A percentile compares a stretch with the other conserved stretches of the same genome.
Evolutionary conservation across 2,113 vertebrate genomes (phyloP).

Genomic region (Anhinga anhinga): DNA sequence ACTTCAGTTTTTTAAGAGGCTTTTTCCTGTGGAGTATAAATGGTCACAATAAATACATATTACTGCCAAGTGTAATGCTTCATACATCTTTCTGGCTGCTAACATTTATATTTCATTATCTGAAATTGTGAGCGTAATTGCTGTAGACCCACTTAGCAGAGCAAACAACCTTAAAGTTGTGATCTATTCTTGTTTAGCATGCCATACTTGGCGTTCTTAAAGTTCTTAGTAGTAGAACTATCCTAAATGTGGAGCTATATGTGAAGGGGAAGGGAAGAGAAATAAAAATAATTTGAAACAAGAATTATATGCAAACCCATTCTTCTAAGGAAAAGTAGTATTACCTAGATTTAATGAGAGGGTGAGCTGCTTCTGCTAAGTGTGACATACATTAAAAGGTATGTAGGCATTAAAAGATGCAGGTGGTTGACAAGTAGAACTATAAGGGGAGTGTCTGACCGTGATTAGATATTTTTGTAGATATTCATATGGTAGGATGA

Average conservation of each 20-base stretch:
- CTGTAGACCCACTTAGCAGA: neutral
- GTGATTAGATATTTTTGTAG: neutral
- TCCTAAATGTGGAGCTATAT: neutral
- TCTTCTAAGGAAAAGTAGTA: neutral
- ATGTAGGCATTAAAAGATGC: neutral
- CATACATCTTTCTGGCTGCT: neutral
- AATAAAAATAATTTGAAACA: neutral
- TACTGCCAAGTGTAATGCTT: neutral
- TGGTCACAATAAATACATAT: neutral
- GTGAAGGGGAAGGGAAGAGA: neutral
- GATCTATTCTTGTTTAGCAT: neutral
- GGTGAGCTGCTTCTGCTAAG: neutral
- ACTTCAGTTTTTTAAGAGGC: neutral
- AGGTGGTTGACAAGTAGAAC: neutral
- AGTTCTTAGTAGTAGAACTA: neutral
- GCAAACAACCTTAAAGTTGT: neutral
- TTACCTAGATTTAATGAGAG: neutral
- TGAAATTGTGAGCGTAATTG: neutral
- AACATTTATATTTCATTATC: neutral
- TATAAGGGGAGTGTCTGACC: neutral
- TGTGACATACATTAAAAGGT: neutral
- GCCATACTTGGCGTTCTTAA: neutral
- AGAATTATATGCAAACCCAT: neutral
- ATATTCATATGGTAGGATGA: neutral
- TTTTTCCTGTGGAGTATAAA: neutral